These are phyloP conservation scores for Nasonia longicornis DNA, from an alignment of 1,140 invertebrate genomes.

Conservation along the genomic window DNA sequence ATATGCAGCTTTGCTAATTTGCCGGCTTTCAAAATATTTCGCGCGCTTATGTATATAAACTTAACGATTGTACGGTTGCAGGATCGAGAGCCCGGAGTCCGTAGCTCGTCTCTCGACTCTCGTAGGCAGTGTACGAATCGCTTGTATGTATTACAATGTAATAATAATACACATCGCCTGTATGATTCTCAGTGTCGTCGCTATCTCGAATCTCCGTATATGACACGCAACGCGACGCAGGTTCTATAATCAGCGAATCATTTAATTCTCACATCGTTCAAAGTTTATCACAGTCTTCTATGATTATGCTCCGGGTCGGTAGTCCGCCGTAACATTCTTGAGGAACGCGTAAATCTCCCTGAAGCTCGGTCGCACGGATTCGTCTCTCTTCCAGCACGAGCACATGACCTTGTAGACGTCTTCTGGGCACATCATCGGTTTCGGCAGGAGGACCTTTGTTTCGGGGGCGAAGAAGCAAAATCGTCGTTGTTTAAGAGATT, in stretches of 20 bases:
- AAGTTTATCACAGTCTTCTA: constrained; percentile 66
- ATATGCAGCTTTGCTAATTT: not conserved
- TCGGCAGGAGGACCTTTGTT: constrained; percentile 73
- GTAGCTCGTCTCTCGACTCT: constrained; percentile 37
- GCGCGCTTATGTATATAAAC: constrained; percentile 54
- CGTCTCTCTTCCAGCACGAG: constrained; percentile 82
- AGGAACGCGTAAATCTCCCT: constrained; percentile 83
- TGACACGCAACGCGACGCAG: not conserved
- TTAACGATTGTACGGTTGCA: constrained; percentile 65
- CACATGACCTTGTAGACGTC: constrained; percentile 84
- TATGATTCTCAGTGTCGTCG: not conserved
- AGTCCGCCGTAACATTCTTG: constrained; percentile 71
- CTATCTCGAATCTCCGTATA: not conserved
- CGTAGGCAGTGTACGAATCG: constrained; percentile 30
- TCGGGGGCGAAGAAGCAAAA: constrained; percentile 44
- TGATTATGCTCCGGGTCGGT: constrained; percentile 66
- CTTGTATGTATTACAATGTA: not conserved
- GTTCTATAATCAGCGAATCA: constrained; percentile 32
- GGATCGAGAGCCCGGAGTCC: constrained; percentile 42
- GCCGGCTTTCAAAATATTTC: constrained; percentile 47
- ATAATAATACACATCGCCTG: not conserved
- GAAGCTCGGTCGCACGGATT: constrained; percentile 77
- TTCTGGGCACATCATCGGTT: constrained; percentile 79
- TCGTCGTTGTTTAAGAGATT: constrained; percentile 29
- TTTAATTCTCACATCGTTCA: constrained; percentile 18